Conservation (phyloP, 2,113 vertebrate species). For the Hassar affinis region DNA sequence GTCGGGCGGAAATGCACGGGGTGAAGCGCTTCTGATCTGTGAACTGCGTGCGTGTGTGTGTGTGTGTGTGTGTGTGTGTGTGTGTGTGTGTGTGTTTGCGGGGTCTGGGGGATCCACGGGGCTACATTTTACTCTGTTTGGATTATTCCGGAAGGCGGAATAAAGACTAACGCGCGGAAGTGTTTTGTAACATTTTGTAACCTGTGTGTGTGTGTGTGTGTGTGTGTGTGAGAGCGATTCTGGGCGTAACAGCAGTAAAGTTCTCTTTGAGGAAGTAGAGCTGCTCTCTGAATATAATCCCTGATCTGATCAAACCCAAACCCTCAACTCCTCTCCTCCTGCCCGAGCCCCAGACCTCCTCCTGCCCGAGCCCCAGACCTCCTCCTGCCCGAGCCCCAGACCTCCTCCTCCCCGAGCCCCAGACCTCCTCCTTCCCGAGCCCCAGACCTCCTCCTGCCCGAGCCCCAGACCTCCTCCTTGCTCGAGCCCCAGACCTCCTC, state of each 20-base stretch:
- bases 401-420: no score
- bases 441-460: no score
- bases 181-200: neutral
- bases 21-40: neutral
- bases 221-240: neutral
- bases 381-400: no score
- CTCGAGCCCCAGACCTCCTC: no score
- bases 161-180: slow-evolving; percentile 6
- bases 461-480: no score
- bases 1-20: neutral
- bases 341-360: no score
- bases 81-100: neutral
- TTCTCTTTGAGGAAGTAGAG: slow-evolving; percentile 49
- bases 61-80: neutral
- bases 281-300: neutral
- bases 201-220: slow-evolving; percentile 6
- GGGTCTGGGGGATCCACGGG: neutral
- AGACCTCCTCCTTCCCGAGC: no score
- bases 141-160: neutral
- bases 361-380: no score
- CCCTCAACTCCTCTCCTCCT: no score
- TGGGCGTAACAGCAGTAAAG: slow-evolving; percentile 25
- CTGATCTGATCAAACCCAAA: neutral
- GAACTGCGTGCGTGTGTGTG: neutral
- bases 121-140: neutral